These are phyloP conservation scores for Scophthalmus maximus DNA, from an alignment of 2,113 vertebrate species.

Conservation along the genomic window DNA sequence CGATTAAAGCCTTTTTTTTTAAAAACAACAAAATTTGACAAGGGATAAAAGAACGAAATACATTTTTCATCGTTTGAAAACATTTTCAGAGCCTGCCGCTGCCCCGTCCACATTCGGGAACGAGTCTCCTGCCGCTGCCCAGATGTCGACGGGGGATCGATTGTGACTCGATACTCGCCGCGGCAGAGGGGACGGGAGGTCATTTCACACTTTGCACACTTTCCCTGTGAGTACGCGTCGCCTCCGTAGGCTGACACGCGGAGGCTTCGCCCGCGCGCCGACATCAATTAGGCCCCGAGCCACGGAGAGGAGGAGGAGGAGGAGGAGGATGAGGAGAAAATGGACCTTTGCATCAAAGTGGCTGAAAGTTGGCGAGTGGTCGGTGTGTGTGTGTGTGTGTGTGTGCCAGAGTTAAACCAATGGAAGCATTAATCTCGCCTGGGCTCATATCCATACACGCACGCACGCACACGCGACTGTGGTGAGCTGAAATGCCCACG, in stretches of 20 bases:
- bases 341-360: constrained; percentile 44
- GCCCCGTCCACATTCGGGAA: not conserved
- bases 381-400: constrained; percentile 20
- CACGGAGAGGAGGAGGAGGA: not conserved
- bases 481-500: constrained; percentile 44
- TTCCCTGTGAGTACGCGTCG: not conserved
- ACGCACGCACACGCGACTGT: constrained; percentile 14
- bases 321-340: too few species aligned
- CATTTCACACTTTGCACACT: not conserved
- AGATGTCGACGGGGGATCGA: too few species aligned
- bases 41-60: constrained; percentile 7
- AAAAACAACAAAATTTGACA: constrained; percentile 2
- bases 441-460: too few species aligned
- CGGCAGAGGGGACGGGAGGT: not conserved
- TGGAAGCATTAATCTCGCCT: too few species aligned
- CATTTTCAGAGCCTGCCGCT: not conserved
- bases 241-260: not conserved
- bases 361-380: constrained; percentile 53
- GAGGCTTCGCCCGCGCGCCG: not conserved
- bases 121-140: too few species aligned
- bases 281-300: constrained; percentile 17
- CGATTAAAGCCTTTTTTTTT: constrained; percentile 49
- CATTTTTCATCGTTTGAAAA: not conserved
- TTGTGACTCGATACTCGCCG: too few species aligned
- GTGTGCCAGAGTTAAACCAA: too few species aligned